Base-by-base conservation (phyloP, 2,113 vertebrate genomes). In the Pterophyllum scalare region DNA sequence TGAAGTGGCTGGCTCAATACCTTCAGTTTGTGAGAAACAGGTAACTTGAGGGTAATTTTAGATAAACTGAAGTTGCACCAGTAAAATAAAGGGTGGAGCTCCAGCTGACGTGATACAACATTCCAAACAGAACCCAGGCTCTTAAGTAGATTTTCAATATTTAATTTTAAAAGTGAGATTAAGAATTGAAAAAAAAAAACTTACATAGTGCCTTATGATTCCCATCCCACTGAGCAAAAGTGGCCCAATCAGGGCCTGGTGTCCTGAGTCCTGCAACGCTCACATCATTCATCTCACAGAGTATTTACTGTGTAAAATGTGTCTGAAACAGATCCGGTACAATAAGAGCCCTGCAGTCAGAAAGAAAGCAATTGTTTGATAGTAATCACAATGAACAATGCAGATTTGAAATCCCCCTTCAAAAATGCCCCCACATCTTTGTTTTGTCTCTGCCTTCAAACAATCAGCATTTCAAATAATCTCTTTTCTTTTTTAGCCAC, bases 401-500 rank as follows among this genome's bases (percentile, higher is more conserved):
- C 70, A 19, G 43, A 82, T 35, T 67, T 74, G n/a, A 79, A 58
- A 60, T 33, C 5, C 24, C 77, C 81, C 56, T 33, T 31, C 28
- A n/a, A 49, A 70, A 84, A 78, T 59, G 13, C 40, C 59, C 78
- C 26, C 0, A 7, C 28, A 40, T 61, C 77, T 83, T 89, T 90
- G 84, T 91, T 88, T 89, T 85, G 87, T 87, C 84, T 91, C 43
- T 80, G 62, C 43, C 35, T 80, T 81, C 40, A 77, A 60, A 93
- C 87, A 89, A 88, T 91, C 38, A 26, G n/a, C 67, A 59, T 83
- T 80, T 80, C 17, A 60, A 83, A 62, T 79, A 7, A 57, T 61
- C 64, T 93, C 88, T 89, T 75, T 93, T 91, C 89, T 89, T 59
- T 65, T 74, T 8, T 94, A 99, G 98, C 85, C 91, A 17, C 96